phyloP scores from a whole-genome alignment of 2,888 invertebrate species.

The Pharmacophagus antenor region DNA sequence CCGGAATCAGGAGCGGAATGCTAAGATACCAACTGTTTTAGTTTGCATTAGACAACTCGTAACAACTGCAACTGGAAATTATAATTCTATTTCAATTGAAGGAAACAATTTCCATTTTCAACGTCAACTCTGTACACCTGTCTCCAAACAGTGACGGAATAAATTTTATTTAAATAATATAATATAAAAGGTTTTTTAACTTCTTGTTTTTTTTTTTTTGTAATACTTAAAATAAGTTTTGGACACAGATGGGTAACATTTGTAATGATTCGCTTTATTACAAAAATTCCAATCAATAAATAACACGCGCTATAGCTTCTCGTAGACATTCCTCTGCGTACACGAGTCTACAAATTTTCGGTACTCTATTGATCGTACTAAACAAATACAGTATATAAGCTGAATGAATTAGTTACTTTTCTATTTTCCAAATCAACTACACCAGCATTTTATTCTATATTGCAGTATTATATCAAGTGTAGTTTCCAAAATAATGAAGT shows the following conservation, averaged over 20 bases:
- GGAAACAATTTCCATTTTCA: slow-evolving; percentile 8
- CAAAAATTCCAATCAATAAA: slow-evolving; percentile 20
- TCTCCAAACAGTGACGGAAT: not conserved
- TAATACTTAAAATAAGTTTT: too few species aligned
- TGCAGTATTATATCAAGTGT: too few species aligned
- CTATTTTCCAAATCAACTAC: too few species aligned
- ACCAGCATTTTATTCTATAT: too few species aligned
- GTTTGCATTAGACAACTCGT: slow-evolving; percentile 15
- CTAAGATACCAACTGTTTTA: slow-evolving; percentile 16
- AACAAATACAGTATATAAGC: not conserved
- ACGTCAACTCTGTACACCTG: not conserved
- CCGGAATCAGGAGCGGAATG: slow-evolving; percentile 29
- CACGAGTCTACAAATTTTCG: slow-evolving; percentile 12
- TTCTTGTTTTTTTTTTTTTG: not conserved
- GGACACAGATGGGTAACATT: too few species aligned
- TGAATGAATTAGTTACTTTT: not conserved
- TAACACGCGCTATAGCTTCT: slow-evolving; percentile 5
- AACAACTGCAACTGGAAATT: not conserved
- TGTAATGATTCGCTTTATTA: not conserved
- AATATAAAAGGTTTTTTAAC: not conserved
- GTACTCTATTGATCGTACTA: slow-evolving; percentile 14
- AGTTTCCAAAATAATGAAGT: too few species aligned
- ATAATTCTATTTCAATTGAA: slow-evolving; percentile 8
- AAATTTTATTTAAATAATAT: not conserved
- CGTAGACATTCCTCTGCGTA: slow-evolving; percentile 21